A percentile compares a stretch with the other conserved stretches of the same genome.
Evolutionary conservation across 2,888 invertebrate genomes (phyloP).

Genomic region (Crepidodera aurea): DNA sequence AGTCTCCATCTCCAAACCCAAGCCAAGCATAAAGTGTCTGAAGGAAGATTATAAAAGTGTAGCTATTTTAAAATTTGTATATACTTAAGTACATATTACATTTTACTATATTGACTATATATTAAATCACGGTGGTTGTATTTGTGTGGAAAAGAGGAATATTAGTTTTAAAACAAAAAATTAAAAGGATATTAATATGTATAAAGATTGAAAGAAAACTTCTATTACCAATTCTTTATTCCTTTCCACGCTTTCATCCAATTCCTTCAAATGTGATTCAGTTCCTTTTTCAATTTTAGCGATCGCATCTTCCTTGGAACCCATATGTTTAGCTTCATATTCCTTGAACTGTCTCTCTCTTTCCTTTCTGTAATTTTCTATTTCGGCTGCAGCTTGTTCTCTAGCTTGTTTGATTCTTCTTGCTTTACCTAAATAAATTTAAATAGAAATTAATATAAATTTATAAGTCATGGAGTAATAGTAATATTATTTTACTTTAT

Average conservation of each 20-base stretch:
- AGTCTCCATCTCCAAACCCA: too few species aligned
- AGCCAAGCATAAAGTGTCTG: too few species aligned
- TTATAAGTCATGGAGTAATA: not conserved
- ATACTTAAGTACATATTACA: too few species aligned
- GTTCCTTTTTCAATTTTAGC: conserved; percentile 59
- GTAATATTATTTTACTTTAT: too few species aligned
- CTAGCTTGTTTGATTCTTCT: conserved; percentile 59
- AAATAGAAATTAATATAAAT: not conserved
- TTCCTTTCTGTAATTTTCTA: conserved; percentile 57
- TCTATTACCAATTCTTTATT: conserved; percentile 57
- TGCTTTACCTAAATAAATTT: conserved; percentile 53
- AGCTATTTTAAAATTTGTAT: too few species aligned
- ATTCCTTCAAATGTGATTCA: conserved; percentile 50
- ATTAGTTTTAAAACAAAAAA: too few species aligned
- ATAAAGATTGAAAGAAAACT: too few species aligned
- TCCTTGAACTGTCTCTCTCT: conserved; percentile 57
- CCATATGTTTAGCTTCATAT: conserved; percentile 59
- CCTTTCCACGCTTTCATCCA: conserved; percentile 52
- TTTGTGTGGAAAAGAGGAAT: too few species aligned
- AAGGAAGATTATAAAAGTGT: too few species aligned
- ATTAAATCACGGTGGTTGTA: too few species aligned
- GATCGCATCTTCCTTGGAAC: conserved; percentile 58
- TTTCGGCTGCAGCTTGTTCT: conserved; percentile 59
- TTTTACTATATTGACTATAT: too few species aligned
- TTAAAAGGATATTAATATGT: too few species aligned